Evolutionary conservation across 2,888 invertebrate genomes (phyloP), one percentile per base, ranked within the genome.

Genomic region (Zele albiditarsus): DNA sequence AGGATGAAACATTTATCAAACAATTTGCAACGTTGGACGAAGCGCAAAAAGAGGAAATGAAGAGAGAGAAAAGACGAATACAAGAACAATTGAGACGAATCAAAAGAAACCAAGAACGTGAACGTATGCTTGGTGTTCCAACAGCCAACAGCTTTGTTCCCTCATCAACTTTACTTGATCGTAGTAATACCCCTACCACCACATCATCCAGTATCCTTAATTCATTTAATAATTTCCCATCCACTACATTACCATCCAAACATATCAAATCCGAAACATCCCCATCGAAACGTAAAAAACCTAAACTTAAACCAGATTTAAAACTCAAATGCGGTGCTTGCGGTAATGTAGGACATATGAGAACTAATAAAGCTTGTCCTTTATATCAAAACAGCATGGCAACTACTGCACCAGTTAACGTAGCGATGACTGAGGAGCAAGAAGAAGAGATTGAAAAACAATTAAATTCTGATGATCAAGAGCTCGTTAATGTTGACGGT

Each of bases 311-410:
- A 86, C 95, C 96, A 10, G 97, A 97, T 89, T 91, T 97, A 70
- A 97, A 97, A 91, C 91, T 98, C 77, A 95, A 98, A 91, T 99
- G 99, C 90, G 98, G 98, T 12, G 98, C 98, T 10, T 99, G 99
- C 90, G 98, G 98, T 10, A 96, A 95, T 87, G 94, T 94, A 6
- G 93, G 94, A 0, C 93, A 94, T 84, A 94, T 93, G 94, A 91
- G 98, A 72, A 99, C 99, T 0, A 99, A 99, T 90, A 98, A 98
- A 88, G 97, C 98, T 14, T 99, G 99, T 89, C 99, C 98, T 0
- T 90, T 97, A 68, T 99, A 98, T 89, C 96, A 96, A 76, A 94
- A 94, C 74, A 90, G 91, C 20, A 89, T 91, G 65, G 90, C 91
- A 42, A 80, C 80, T 5, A 88, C 92, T 4, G 92, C 92, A 14